phyloP scores from a whole-genome alignment of 2,797 vertebrate genomes.

The Sternotherus odoratus region DNA sequence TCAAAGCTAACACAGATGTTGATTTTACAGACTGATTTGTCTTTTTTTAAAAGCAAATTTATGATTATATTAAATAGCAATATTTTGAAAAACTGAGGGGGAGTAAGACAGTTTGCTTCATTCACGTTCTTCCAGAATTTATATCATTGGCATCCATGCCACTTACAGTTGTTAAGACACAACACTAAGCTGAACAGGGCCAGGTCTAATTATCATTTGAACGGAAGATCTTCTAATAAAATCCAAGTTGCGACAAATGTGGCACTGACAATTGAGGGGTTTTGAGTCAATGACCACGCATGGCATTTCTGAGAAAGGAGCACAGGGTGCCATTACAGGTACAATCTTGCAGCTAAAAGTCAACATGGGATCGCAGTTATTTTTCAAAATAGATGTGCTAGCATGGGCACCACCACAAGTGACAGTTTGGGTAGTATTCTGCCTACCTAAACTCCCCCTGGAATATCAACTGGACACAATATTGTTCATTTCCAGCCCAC shows the following conservation, averaged over 20 bases:
- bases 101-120: not conserved
- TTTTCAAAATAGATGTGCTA: not conserved
- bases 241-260: not conserved
- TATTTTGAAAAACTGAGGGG: not conserved
- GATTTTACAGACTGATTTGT: not conserved
- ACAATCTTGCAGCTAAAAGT: not conserved
- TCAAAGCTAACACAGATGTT: not conserved
- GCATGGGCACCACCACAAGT: not conserved
- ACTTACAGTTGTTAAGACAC: not conserved
- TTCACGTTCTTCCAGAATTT: not conserved
- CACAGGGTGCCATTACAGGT: not conserved
- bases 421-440: not conserved
- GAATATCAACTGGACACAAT: not conserved
- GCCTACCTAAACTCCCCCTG: not conserved
- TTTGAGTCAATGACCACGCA: not conserved
- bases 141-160: not conserved
- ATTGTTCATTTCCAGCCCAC: constrained; percentile 8
- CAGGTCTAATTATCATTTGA: not conserved
- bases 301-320: not conserved
- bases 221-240: not conserved
- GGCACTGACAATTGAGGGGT: not conserved
- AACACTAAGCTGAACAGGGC: not conserved
- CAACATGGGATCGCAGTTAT: fast-evolving
- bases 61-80: not conserved
- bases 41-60: not conserved